These are phyloP conservation scores for Asbolus verrucosus DNA, from an alignment of 1,140 invertebrate genomes.

Conservation along the genomic window DNA sequence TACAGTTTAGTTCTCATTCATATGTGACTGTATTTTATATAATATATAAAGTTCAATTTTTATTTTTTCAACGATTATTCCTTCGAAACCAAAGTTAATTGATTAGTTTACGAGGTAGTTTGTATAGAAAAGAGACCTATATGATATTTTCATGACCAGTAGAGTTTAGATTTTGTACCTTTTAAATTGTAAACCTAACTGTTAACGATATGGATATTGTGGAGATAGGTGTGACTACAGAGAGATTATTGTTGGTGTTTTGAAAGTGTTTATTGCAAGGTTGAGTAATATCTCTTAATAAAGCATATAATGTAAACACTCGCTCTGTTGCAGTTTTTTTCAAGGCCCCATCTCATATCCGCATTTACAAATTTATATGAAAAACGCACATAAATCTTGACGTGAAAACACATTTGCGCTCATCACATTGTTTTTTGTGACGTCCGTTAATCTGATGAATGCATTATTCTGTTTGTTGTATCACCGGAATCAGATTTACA, in stretches of 20 bases:
- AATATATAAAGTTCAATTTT: neutral
- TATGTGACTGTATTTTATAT: conserved; percentile 26
- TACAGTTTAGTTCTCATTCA: conserved; percentile 20
- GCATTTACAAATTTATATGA: neutral
- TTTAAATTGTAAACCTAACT: conserved; percentile 54
- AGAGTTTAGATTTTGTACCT: conserved; percentile 61
- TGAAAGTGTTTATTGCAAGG: conserved; percentile 41
- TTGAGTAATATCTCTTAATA: conserved; percentile 50
- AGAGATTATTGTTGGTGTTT: conserved; percentile 42
- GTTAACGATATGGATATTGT: conserved; percentile 35
- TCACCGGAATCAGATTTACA: too few species aligned
- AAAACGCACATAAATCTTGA: too few species aligned
- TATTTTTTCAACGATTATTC: conserved; percentile 18
- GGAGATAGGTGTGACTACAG: conserved; percentile 35
- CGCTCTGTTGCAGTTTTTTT: neutral
- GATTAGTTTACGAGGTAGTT: conserved; percentile 24
- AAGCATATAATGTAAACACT: conserved; percentile 34
- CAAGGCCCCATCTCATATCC: neutral
- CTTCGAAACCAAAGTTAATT: conserved; percentile 24
- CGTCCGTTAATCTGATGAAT: too few species aligned
- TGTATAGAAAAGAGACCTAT: conserved; percentile 56
- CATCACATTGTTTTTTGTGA: too few species aligned
- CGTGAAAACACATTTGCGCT: too few species aligned
- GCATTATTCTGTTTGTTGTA: too few species aligned
- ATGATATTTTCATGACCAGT: conserved; percentile 61